Base-by-base conservation (phyloP, 2,797 vertebrate species). In the Aulostomus chinensis region DNA sequence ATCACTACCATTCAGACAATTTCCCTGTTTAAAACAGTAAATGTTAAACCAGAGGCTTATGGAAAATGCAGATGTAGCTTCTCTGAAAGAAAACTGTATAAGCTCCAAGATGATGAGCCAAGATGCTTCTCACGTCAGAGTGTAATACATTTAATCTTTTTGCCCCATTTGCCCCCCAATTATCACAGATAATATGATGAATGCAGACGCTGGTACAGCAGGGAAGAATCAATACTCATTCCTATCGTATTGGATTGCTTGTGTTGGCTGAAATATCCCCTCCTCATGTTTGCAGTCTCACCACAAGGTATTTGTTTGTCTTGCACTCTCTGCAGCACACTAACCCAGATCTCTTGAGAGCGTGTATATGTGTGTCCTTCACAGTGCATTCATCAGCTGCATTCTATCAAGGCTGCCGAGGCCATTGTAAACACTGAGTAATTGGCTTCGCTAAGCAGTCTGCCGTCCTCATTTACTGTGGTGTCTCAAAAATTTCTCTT, bases 391-490 rank as follows among this genome's bases (percentile, higher is more conserved):
- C 39, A 64, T 73, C 66, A 40, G 46, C 45, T 47, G 13, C 17
- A 18, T 71, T 52, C 28, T 10, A 38, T 69, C 47, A 48, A 34
- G 24, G 43, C 53, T 56, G 64, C 37, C 49, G 45, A 29, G 22
- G 50, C 35, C 34, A 43, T 40, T 54, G 69, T 75, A 69, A 76
- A 83, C 61, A 73, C 1, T 42, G 49, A 67, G 18, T 65, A 67
- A 66, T 37, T 71, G 63, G 50, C 53, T 26, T 28, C 9, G 14
- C 37, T 14, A 48, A 58, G 31, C 51, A 31, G 55, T 61, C 59
- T 76, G 58, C 10, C 45, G 53, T 63, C 56, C 58, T 58, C 35
- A 4, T 72, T 50, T 46, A 54, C n/a, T n/a, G 52, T 32, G 22
- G 10, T 1, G 16, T 32, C 9, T 50, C 2, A 1, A 51, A 56